Base-by-base conservation (phyloP, 1,140 invertebrate species). In the Papilio polytes region DNA sequence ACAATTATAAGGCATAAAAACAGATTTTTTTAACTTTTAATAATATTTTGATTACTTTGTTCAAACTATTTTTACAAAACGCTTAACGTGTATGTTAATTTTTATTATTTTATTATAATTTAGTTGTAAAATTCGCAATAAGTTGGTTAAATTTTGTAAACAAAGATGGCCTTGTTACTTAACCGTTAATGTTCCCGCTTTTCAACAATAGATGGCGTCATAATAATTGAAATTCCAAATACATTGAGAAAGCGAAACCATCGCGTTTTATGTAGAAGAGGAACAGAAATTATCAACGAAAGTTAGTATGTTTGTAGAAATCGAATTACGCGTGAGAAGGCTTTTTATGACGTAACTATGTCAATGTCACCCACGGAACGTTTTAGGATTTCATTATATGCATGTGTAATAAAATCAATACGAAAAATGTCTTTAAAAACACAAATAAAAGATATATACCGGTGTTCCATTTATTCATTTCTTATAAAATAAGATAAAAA, bases 251-350 rank as follows among this genome's bases (percentile, higher is more conserved):
- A 74, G 72, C 36, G 41, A 46, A 44, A 22, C 36, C 41, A 44
- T 15, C 18, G 15, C n/a, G 18, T 46, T 41, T 74, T 46, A 41
- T 74, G 41, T 74, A 74, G 41, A 13, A 41, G 70, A 44, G 36
- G 13, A 74, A 74, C 72, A 74, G 44, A 46, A 74, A 74, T 74
- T 41, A 74, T 46, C 18, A 18, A 74, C 44, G 72, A 74, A 74
- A 74, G 72, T 74, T 46, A 12, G 22, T 70, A n/a, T 74, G 72
- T 74, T 74, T 74, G 72, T 74, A 46, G 72, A 74, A 74, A 74
- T 74, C 72, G 41, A 41, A 46, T n/a, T 9, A 26, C 41, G n/a
- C 41, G n/a, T 41, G 72, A 74, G 72, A 46, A 74, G 44, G 72
- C 31, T 74, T 74, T 74, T 44, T 46, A 15, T 73, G 70, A 73